Percentiles rank a stretch among this genome's conserved stretches.
These are phyloP conservation scores for Sebastiscus albofasciatus DNA, from an alignment of 2,797 vertebrate genomes.

Conservation along the genomic window DNA sequence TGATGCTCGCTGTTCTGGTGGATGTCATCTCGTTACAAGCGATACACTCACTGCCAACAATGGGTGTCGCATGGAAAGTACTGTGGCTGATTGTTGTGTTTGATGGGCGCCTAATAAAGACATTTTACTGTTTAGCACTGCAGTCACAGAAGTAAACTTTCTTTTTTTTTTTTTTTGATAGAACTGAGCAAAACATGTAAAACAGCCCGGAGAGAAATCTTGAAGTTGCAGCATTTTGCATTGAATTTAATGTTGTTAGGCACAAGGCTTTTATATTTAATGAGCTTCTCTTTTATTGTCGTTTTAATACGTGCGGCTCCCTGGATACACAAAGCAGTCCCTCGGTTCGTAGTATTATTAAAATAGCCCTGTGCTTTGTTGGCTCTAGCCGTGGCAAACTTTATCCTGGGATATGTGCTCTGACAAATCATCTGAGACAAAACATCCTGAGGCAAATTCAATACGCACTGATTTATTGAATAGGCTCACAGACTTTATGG, in stretches of 20 bases:
- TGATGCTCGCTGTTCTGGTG: constrained; percentile 25
- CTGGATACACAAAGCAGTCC: neutral
- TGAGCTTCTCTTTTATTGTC: neutral
- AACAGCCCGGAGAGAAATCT: neutral
- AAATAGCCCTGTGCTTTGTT: neutral
- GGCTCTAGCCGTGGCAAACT: neutral
- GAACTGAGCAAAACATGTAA: neutral
- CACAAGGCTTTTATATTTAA: neutral
- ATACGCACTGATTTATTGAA: constrained; percentile 9
- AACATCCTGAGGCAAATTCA: constrained; percentile 2
- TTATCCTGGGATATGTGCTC: neutral
- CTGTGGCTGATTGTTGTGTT: neutral
- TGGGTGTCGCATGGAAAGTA: neutral
- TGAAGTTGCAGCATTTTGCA: neutral
- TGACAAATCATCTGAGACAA: neutral
- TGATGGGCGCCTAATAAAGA: constrained; percentile 9
- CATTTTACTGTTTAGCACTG: neutral
- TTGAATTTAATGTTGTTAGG: neutral
- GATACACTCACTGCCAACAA: constrained; percentile 32
- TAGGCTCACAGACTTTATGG: neutral
- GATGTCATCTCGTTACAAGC: constrained; percentile 47
- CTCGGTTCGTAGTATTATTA: neutral
- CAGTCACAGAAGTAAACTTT: neutral
- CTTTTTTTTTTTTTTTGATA: neutral
- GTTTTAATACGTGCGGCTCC: neutral